Conservation (phyloP, 2,113 vertebrate genomes). For the Mastomys coucha region DNA sequence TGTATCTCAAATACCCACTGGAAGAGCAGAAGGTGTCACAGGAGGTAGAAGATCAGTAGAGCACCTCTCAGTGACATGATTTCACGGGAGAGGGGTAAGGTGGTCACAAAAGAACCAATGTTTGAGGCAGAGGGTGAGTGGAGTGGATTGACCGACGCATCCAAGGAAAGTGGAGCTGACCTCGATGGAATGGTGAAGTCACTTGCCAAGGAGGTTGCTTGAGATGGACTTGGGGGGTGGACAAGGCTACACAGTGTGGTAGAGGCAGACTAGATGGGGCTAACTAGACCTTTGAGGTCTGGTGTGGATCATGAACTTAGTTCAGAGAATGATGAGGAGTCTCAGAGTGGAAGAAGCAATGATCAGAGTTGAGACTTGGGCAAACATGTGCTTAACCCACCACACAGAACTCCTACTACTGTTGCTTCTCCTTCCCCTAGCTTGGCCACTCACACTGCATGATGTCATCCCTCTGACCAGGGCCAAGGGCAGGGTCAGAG, state of each 20-base stretch:
- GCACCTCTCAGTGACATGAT: background rate
- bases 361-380: background rate
- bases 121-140: background rate
- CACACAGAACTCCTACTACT: background rate
- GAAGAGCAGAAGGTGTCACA: background rate
- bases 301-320: background rate
- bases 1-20: background rate
- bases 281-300: background rate
- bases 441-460: background rate
- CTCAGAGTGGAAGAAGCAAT: background rate
- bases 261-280: background rate
- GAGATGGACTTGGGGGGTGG: too few relatives aligned
- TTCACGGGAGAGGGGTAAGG: background rate
- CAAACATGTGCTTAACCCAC: background rate
- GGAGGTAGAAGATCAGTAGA: background rate
- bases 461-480: rapidly evolving
- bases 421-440: background rate
- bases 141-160: background rate
- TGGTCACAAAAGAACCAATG: background rate
- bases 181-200: background rate
- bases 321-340: rapidly evolving
- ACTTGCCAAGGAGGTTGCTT: background rate
- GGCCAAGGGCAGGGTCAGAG: background rate
- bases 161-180: background rate
- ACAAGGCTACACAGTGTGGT: background rate